Evolutionary conservation across 1,140 invertebrate species (phyloP).

Genomic region (Elysia chlorotica): DNA sequence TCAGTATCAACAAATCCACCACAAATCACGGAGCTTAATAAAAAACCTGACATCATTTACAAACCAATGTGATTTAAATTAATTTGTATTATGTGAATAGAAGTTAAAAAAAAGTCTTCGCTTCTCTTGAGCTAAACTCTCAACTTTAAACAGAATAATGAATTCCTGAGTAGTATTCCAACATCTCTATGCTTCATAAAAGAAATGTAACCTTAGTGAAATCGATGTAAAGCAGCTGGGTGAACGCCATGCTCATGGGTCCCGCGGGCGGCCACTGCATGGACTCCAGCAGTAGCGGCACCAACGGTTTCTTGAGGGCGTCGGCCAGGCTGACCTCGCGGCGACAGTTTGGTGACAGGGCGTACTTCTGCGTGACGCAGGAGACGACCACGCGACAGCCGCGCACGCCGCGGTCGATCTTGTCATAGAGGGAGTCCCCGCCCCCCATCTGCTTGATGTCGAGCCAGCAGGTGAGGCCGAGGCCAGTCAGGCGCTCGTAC

Average conservation of each 20-base stretch:
- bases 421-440: slow-evolving; percentile 58
- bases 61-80: too few species aligned
- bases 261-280: slow-evolving; percentile 56
- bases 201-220: slow-evolving; percentile 24
- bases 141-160: background rate
- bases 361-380: slow-evolving; percentile 57
- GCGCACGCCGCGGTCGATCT: slow-evolving; percentile 57
- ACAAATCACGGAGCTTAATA: background rate
- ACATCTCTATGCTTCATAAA: background rate
- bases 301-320: slow-evolving; percentile 54
- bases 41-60: background rate
- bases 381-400: slow-evolving; percentile 49
- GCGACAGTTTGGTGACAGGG: slow-evolving; percentile 54
- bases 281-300: slow-evolving; percentile 53
- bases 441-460: slow-evolving; percentile 61
- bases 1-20: too few species aligned
- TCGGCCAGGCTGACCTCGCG: slow-evolving; percentile 55
- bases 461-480: slow-evolving; percentile 56
- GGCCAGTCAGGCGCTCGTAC: slow-evolving; percentile 39
- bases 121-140: background rate
- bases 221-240: slow-evolving; percentile 50
- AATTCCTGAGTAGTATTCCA: background rate
- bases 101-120: too few species aligned
- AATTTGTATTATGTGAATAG: background rate
- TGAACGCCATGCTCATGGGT: slow-evolving; percentile 57